phyloP scores from a whole-genome alignment of 2,113 vertebrate genomes.

The Bujurquina vittata region DNA sequence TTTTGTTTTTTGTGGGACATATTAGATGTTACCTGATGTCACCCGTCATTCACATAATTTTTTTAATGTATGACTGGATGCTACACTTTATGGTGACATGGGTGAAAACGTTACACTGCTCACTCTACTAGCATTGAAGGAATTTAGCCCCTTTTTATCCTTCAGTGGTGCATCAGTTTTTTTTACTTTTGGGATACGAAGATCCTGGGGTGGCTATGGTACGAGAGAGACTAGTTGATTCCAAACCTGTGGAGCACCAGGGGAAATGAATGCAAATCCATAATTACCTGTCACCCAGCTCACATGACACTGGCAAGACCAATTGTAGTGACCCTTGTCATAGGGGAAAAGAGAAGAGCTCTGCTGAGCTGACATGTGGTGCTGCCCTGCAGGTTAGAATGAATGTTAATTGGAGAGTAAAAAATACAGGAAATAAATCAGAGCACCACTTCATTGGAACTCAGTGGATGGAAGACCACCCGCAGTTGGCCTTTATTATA shows the following conservation, averaged over 20 bases:
- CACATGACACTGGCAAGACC: constrained; percentile 35
- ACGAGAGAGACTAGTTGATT: background rate
- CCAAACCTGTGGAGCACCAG: constrained; percentile 13
- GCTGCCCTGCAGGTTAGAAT: constrained; percentile 28
- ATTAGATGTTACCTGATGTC: background rate
- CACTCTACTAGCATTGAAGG: background rate
- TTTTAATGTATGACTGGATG: background rate
- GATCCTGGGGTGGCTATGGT: background rate
- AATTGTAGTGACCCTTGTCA: constrained; percentile 43
- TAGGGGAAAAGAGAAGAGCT: constrained; percentile 10
- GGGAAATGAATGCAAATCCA: constrained; percentile 35
- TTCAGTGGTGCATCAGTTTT: background rate
- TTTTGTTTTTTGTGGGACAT: background rate
- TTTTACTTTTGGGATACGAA: background rate
- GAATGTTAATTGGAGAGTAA: constrained; percentile 37
- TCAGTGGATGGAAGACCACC: constrained; percentile 1
- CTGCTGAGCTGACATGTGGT: constrained; percentile 27
- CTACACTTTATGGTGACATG: background rate
- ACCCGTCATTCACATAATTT: background rate
- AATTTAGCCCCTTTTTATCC: background rate
- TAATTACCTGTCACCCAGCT: constrained; percentile 70
- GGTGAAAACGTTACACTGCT: background rate
- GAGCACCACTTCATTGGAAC: background rate
- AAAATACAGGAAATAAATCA: constrained; percentile 9
- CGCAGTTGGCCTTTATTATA: background rate